Percentiles rank a stretch among this genome's conserved stretches.
phyloP scores from a whole-genome alignment of 2,113 vertebrate species.

The Oxyruncus cristatus region DNA sequence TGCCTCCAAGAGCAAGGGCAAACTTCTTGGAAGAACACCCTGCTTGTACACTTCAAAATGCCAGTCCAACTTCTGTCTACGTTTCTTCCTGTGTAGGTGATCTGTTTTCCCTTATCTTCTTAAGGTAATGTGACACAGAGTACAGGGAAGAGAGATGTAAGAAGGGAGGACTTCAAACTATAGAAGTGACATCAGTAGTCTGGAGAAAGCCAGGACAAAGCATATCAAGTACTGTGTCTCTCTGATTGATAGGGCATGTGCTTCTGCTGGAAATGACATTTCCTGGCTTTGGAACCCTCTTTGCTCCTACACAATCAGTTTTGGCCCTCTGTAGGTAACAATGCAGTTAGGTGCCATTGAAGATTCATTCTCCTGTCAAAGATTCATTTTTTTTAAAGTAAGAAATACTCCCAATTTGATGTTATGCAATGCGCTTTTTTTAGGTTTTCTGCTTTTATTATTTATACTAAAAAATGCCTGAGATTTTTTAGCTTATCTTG shows the following conservation, averaged over 20 bases:
- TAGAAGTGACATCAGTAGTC: background rate
- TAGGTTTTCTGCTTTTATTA: background rate
- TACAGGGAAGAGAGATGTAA: background rate
- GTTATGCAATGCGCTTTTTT: rapidly evolving
- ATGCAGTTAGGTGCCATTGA: background rate
- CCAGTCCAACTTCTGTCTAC: background rate
- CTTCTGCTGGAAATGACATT: background rate
- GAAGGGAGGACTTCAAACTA: background rate
- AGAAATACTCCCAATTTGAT: background rate
- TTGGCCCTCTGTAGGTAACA: background rate
- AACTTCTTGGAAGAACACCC: background rate
- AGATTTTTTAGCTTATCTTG: background rate
- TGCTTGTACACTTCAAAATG: background rate
- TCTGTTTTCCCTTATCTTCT: background rate
- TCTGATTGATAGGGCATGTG: background rate
- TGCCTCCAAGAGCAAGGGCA: background rate
- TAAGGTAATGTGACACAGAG: background rate
- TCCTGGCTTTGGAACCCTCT: background rate
- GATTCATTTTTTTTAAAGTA: background rate
- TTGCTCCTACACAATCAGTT: background rate
- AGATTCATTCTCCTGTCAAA: background rate
- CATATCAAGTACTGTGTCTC: background rate
- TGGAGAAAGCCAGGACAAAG: background rate
- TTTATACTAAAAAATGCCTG: background rate
- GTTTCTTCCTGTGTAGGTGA: background rate